Percentiles rank a stretch among this genome's conserved stretches.
Evolutionary conservation across 1,140 invertebrate species (phyloP).

Genomic region (Drosophila orosa): DNA sequence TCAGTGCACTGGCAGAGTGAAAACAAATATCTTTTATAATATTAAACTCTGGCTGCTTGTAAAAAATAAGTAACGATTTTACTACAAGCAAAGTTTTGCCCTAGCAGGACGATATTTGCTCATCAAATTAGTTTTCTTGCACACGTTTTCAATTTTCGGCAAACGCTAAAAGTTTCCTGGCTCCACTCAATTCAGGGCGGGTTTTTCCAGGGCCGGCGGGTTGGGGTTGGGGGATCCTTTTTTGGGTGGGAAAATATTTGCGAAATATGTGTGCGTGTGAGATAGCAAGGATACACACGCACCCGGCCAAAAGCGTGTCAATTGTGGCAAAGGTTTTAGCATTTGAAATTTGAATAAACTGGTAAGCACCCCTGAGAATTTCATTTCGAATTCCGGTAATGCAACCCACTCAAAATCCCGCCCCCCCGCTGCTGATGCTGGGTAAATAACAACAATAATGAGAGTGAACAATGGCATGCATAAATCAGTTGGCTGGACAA

Average conservation of each 20-base stretch:
- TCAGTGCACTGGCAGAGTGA: slow-evolving; percentile 4
- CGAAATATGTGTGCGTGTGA: slow-evolving; percentile 30
- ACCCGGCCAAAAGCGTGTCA: slow-evolving; percentile 36
- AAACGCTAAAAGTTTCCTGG: slow-evolving; percentile 64
- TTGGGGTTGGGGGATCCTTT: neutral
- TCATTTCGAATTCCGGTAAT: slow-evolving; percentile 44
- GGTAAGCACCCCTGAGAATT: slow-evolving; percentile 42
- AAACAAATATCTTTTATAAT: slow-evolving; percentile 44
- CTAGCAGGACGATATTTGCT: slow-evolving; percentile 56
- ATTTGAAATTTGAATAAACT: slow-evolving; percentile 49
- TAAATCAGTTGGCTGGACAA: slow-evolving; percentile 51
- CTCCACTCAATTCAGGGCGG: slow-evolving; percentile 19
- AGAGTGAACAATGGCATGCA: slow-evolving; percentile 49
- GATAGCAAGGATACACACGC: slow-evolving; percentile 6
- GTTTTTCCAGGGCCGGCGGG: neutral
- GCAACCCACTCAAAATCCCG: neutral
- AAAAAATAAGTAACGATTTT: slow-evolving; percentile 35
- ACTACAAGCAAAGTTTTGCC: slow-evolving; percentile 28
- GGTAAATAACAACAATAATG: slow-evolving; percentile 44
- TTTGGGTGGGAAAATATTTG: slow-evolving; percentile 26
- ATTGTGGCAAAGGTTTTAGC: slow-evolving; percentile 51
- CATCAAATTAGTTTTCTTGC: slow-evolving; percentile 75
- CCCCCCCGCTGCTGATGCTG: slow-evolving; percentile 1
- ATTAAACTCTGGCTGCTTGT: slow-evolving; percentile 8
- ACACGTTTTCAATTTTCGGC: slow-evolving; percentile 77